phyloP scores from a whole-genome alignment of 2,888 invertebrate genomes.

The Sycophila texana region DNA sequence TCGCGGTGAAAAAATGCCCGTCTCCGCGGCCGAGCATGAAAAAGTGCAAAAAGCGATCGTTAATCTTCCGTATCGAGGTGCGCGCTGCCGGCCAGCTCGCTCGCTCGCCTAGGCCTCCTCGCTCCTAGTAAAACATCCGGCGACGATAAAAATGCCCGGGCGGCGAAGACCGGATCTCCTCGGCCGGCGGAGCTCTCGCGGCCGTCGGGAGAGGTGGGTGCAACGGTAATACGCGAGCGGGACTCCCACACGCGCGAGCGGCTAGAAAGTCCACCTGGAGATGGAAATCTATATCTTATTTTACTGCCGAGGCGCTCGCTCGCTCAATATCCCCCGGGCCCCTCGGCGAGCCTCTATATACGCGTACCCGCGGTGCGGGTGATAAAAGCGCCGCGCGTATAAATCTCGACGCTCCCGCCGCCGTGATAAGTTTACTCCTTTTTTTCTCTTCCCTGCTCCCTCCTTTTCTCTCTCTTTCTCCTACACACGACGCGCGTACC shows the following conservation, averaged over 20 bases:
- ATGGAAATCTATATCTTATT: constrained; percentile 76
- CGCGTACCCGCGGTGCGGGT: constrained; percentile 56
- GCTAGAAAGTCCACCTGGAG: constrained; percentile 73
- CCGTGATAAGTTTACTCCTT: constrained; percentile 39
- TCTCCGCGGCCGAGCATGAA: no score
- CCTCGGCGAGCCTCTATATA: neutral
- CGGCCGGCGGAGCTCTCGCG: neutral
- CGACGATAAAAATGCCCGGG: neutral
- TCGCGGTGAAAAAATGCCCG: no score
- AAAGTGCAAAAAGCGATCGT: constrained; percentile 11
- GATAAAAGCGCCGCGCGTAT: constrained; percentile 65
- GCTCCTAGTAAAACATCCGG: constrained; percentile 17
- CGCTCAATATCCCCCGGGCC: constrained; percentile 70
- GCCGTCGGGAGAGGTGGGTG: neutral
- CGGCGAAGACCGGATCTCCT: constrained; percentile 14
- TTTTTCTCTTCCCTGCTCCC: constrained; percentile 26
- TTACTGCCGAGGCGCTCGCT: constrained; percentile 66
- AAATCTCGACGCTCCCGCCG: constrained; percentile 61
- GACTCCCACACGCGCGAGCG: constrained; percentile 67
- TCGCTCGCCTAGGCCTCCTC: neutral
- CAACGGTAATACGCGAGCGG: neutral
- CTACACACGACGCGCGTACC: no score
- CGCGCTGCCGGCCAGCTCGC: no score
- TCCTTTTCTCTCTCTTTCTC: neutral
- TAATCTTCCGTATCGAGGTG: constrained; percentile 7